Base-by-base conservation (phyloP, 2,888 invertebrate species). In the Salticus scenicus region DNA sequence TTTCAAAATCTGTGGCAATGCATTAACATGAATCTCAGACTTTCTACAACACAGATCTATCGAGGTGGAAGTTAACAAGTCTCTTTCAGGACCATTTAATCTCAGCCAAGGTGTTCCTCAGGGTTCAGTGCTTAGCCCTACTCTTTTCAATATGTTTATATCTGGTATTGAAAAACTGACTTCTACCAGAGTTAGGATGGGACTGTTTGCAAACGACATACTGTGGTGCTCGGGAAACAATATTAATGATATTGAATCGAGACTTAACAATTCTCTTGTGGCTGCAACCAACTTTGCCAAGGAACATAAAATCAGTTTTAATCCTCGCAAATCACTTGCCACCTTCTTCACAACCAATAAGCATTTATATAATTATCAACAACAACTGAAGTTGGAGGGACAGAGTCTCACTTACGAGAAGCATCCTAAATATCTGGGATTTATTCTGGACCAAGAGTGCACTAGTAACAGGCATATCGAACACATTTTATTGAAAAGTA, bases 121-220 rank as follows among this genome's bases (percentile, higher is more conserved):
- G 73, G 63, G 63, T 10, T 73, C 37, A 0, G 63, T 73, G 31
- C n/a, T 63, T 7, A 73, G 73, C 20, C 73, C 63, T 24, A 73
- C 33, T 17, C 37, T 63, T 8, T 63, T 73, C 33, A n/a, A 20
- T 0, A 0, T 73, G 5, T 57, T 33, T 33, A 0, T 37, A 20
- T 14, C 17, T 31, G 73, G 37, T 12, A 12, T 63, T 24, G 73
- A 73, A 57, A 51, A 28, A 51, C 51, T 8, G 51, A 51, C 51
- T 20, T 51, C 51, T 51, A 51, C 51, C 51, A 51, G 17, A 51
- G 51, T 51, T 51, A 51, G 4, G 51, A 51, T 64, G 64, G n/a
- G 64, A 64, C 24, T 64, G 28, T 64, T 64, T 64, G 64, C 64
- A 64, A 27, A 64, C 28, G 64, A 30, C 17, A 64, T 64, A 27